These are phyloP conservation scores for Ctenopoma kingsleyae DNA, from an alignment of 2,797 vertebrate species.

Conservation along the genomic window DNA sequence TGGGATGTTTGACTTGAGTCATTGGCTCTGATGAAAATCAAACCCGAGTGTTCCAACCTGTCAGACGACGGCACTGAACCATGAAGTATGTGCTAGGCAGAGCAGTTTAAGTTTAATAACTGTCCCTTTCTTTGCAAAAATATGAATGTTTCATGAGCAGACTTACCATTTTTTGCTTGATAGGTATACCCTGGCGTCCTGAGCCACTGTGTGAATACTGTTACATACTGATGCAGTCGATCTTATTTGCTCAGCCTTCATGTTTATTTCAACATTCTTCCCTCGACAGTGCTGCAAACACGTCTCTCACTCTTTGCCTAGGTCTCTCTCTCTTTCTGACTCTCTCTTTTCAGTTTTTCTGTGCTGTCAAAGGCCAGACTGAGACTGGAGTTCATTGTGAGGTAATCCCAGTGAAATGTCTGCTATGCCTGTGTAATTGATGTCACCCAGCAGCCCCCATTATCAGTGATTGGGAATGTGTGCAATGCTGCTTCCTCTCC, in stretches of 20 bases:
- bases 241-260: constrained; percentile 58
- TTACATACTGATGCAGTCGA: constrained; percentile 58
- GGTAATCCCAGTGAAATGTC: constrained; percentile 69
- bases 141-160: constrained; percentile 73
- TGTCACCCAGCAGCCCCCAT: constrained; percentile 60
- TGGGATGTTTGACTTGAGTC: constrained; percentile 26
- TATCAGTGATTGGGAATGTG: constrained; percentile 62
- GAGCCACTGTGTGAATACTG: constrained; percentile 42
- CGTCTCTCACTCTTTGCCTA: constrained; percentile 8
- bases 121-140: constrained; percentile 25
- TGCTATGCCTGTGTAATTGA: constrained; percentile 67
- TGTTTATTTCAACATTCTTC: constrained; percentile 62
- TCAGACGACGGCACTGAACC: constrained; percentile 39
- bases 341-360: constrained; percentile 21
- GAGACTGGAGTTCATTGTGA: constrained; percentile 63
- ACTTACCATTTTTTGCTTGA: constrained; percentile 49
- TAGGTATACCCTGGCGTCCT: constrained; percentile 33
- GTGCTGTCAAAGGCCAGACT: constrained; percentile 59
- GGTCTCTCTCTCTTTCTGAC: constrained; percentile 4
- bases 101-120: constrained; percentile 20
- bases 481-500: constrained; percentile 52
- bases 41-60: constrained; percentile 39
- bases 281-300: constrained; percentile 47
- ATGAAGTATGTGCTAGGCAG: constrained; percentile 27
- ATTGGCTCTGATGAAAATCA: constrained; percentile 56